Conservation (phyloP, 2,797 vertebrate genomes). For the Acanthornis magna region DNA sequence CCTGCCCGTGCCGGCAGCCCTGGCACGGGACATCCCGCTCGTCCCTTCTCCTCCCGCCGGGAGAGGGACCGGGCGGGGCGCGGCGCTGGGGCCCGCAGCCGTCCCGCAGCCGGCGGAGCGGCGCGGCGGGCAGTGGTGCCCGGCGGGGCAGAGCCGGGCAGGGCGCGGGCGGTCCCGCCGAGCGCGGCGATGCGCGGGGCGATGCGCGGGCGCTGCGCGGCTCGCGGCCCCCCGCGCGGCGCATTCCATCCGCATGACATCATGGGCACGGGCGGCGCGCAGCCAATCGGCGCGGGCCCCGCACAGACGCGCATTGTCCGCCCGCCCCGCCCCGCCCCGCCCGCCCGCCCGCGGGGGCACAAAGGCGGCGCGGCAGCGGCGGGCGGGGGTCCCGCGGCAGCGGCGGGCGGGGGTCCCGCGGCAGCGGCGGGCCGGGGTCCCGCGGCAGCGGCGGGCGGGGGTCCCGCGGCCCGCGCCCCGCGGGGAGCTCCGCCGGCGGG, state of each 20-base stretch:
- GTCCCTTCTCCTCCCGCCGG: neutral
- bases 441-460: neutral
- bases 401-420: neutral
- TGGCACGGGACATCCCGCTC: neutral
- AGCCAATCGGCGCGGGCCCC: constrained; percentile 72
- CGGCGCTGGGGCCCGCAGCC: neutral
- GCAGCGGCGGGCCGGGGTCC: too few relatives aligned
- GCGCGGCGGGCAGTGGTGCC: neutral
- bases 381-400: neutral
- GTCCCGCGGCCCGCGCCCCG: too few relatives aligned
- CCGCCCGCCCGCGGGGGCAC: constrained; percentile 50
- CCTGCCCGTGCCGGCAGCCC: neutral
- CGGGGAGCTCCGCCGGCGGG: neutral
- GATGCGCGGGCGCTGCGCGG: neutral
- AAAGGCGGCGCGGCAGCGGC: neutral
- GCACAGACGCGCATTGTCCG: constrained; percentile 78
- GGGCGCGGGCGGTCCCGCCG: neutral
- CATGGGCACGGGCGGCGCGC: constrained; percentile 69
- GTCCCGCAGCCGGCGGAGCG: neutral
- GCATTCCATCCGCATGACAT: constrained; percentile 78
- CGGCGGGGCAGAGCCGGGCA: neutral
- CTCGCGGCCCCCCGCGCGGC: neutral
- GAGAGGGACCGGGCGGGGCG: neutral
- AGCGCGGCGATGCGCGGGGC: neutral
- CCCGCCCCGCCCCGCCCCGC: neutral